Base-by-base conservation (phyloP, 2,888 invertebrate genomes). In the Dioctria rufipes region DNA sequence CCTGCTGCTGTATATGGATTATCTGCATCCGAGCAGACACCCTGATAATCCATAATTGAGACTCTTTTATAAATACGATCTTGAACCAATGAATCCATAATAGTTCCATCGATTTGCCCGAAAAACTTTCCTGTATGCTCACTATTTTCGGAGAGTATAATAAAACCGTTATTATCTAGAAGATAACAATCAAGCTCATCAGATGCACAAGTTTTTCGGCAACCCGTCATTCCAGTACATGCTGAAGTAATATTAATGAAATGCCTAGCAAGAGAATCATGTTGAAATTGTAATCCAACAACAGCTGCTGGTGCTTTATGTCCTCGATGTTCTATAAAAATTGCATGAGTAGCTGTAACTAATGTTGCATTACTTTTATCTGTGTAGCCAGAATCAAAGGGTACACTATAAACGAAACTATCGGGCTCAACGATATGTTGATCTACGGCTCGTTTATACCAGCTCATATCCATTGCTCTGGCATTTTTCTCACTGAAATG, bases 131-230 rank as follows among this genome's bases (percentile, higher is more conserved):
- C 98, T 2, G 96, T 96, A 85, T 97, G 95, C 61, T 95, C 93
- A 49, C 92, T 91, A 84, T 95, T 94, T 88, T 97, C 96, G 0
- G 97, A 97, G 58, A 97, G 93, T 78, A 98, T 94, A 77, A 98
- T 95, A 88, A 97, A 98, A 11, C 98, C 98, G 87, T 96, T 97
- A 89, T 98, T 97, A 87, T 98, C 98, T 80, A 98, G 90, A 51
- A 98, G 94, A 87, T 97, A 98, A 88, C 98, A 98, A 87, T 97
- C 96, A 42, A 97, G 90, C 84, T 95, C 95, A 83, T 95, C 95
- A 8, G 95, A 95, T 13, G 95, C 95, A 86, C 96, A 96, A 1
- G 95, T 96, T 86, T 95, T 95, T 86, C 94, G 94, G 86, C 96
- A 96, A 69, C 91, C 92, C 3, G 92, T 91, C 80, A 91, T 91